A percentile compares a stretch with the other conserved stretches of the same genome.
These are phyloP conservation scores for Girardinus metallicus DNA, from an alignment of 2,797 vertebrate species.

Conservation along the genomic window DNA sequence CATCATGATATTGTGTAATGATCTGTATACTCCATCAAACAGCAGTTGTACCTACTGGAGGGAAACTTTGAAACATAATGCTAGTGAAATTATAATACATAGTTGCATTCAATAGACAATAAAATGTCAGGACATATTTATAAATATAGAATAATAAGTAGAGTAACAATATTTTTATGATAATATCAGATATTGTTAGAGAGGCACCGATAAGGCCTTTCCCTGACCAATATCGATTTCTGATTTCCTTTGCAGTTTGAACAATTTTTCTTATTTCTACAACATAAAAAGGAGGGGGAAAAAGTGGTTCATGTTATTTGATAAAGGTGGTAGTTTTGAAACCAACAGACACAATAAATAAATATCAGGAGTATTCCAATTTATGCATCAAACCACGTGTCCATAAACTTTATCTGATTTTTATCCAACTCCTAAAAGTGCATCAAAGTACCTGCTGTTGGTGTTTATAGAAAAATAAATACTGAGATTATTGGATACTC, in stretches of 20 bases:
- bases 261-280: background rate
- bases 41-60: background rate
- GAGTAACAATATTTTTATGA: background rate
- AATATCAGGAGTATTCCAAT: background rate
- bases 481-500: background rate
- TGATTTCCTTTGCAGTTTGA: background rate
- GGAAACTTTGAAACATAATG: background rate
- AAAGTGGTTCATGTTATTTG: background rate
- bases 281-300: background rate
- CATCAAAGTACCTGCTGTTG: background rate
- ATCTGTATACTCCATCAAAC: background rate
- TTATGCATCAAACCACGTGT: background rate
- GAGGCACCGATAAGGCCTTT: background rate
- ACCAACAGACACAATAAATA: background rate
- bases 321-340: background rate
- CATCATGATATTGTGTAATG: background rate
- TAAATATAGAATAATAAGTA: background rate
- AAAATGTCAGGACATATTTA: background rate
- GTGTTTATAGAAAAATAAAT: background rate
- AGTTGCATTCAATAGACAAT: background rate
- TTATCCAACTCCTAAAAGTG: background rate
- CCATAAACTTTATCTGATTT: background rate
- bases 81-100: background rate
- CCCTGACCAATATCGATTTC: background rate
- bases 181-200: background rate